Base-by-base conservation (phyloP, 92 coral and sea anemone species). In the Palythoa grandiflora region DNA sequence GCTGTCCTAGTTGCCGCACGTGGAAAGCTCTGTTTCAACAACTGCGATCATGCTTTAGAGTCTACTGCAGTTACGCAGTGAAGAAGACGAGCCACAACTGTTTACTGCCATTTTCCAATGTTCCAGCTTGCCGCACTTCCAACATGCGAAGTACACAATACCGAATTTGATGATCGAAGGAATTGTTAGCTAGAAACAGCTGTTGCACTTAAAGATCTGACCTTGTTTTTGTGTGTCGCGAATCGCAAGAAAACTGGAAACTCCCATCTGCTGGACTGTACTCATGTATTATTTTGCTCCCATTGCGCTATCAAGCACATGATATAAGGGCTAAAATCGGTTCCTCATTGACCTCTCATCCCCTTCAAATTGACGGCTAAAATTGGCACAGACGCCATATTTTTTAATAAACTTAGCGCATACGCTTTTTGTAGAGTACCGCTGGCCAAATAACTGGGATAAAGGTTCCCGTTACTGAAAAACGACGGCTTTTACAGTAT, bases 301-400 rank as follows among this genome's bases (percentile, higher is more conserved):
- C 89, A 87, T 88, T 90, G 94, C 92, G 86, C 95, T 93, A 94
- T 84, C 80, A 73, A n/a, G 78, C 59, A 37, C 59, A 88, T 94
- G 91, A 94, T 89, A 92, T 94, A 94, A 94, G 63, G 44, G 86
- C 86, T 68, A 81, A 16, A 81, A 65, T 66, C 60, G 47, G 86
- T 66, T 81, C 38, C 75, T 65, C n/a, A 6, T 47, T 81, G 47
- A 16, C 75, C 75, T 13, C 75, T 81, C n/a, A n/a, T 13, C 74
- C 60, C 38, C 75, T 66, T 81, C 59, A 48, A 81, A 11, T 19
- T n/a, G 6, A 20, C n/a, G 1, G 63, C 86, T 81, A 81, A 81
- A 81, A 81, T 81, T 81, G 86, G 86, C 75, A 38, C 86, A 75
- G 74, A 81, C 86, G 86, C 86, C 86, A 81, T 81, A 52, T 28